Evolutionary conservation across 2,888 invertebrate species (phyloP), one percentile per base, ranked within the genome.

Genomic region (Acanthococcus lagerstroemiae): DNA sequence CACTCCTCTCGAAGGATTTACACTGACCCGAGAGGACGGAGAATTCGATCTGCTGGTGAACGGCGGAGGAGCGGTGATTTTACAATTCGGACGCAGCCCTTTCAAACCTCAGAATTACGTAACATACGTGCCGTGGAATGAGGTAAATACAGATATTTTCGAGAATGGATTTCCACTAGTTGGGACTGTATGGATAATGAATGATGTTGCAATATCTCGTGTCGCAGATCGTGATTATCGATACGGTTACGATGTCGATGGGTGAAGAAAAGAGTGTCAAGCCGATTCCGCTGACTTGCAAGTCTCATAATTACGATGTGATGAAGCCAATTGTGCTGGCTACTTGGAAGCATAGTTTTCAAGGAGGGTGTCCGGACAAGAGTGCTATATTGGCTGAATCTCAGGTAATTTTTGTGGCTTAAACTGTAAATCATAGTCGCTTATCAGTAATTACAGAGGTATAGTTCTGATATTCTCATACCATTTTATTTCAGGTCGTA

Each of bases 1-100:
- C 66, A 90, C 90, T 4, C 88, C 94, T n/a, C 81, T 92, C 55
- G 95, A 95, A 80, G 97, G 97, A 15, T 95, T 95, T 78, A 97
- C 97, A 0, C 78, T 94, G 67, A 93, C 94, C 3, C 81, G 92
- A 68, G 90, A 91, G 71, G 92, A 92, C 73, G 93, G 93, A 57
- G 92, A 91, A 91, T 99, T 99, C 79, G 99, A 99, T 79, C 82
- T 99, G 58, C 82, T 99, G 74, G 96, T 99, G 17, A 99, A 99
- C 77, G 99, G 99, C n/a, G 99, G 97, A 1, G 95, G 95, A 0
- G 93, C 95, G 1, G 92, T 99, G 2, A 94, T 91, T 0, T 79
- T 99, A 58, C 91, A 94, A 75, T 96, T 99, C 75, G 94, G 95
- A 67, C 82, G 93, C 68, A 87, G 90, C 48, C 93, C 93, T 1